phyloP scores from a whole-genome alignment of 2,797 vertebrate genomes.

The Chiloscyllium punctatum region DNA sequence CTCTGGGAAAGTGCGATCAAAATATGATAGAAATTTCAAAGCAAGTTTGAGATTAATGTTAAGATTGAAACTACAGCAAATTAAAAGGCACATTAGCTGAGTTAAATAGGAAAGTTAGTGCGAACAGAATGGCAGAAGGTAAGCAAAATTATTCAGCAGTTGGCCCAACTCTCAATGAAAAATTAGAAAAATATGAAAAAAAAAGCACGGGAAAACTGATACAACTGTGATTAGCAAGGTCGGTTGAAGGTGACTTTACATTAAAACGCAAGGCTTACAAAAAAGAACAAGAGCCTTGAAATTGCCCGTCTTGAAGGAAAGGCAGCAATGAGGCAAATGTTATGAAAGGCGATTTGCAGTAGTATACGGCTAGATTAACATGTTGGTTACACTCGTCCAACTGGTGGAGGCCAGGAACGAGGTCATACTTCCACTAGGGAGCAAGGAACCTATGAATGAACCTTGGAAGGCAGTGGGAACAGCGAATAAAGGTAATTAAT shows the following conservation, averaged over 20 bases:
- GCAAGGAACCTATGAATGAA: too few relatives aligned
- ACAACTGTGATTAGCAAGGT: not conserved
- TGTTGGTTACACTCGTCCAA: not conserved
- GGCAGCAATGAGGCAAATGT: not conserved
- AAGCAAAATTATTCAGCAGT: not conserved
- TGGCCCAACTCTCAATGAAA: not conserved
- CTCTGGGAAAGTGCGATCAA: not conserved
- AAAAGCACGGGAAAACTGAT: not conserved
- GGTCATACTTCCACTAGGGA: not conserved
- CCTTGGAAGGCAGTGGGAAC: too few relatives aligned
- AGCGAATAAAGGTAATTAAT: too few relatives aligned
- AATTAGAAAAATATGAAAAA: not conserved
- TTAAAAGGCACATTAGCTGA: not conserved
- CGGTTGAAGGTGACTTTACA: not conserved
- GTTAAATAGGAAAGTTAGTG: not conserved
- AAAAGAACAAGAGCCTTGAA: too few relatives aligned
- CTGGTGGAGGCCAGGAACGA: not conserved
- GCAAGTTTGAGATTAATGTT: not conserved
- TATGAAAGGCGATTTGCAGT: not conserved
- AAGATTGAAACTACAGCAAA: not conserved
- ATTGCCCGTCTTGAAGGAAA: too few relatives aligned
- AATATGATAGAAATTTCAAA: not conserved
- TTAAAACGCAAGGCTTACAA: not conserved
- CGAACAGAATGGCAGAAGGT: not conserved
- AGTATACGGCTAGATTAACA: not conserved